These are phyloP conservation scores for Stigmatopora argus DNA, from an alignment of 2,113 vertebrate species.

Conservation along the genomic window DNA sequence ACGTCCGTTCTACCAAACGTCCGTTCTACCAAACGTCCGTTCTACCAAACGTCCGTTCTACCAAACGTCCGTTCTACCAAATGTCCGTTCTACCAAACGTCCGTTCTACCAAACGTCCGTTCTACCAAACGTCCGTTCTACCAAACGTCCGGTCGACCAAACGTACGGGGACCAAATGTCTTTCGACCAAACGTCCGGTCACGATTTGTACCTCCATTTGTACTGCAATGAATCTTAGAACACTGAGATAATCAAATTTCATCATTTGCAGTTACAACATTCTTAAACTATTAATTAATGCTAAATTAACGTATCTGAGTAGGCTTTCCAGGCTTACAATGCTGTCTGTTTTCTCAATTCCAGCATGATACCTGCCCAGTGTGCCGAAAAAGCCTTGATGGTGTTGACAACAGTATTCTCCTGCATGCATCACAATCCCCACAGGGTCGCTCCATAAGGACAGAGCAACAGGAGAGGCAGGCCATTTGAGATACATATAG, in stretches of 20 bases:
- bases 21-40: no score
- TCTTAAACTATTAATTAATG: neutral
- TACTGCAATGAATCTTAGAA: neutral
- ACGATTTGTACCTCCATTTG: no score
- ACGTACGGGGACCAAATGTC: no score
- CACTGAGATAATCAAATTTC: neutral
- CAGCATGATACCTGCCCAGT: conserved; percentile 94
- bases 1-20: no score
- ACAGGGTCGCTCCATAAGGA: conserved; percentile 59
- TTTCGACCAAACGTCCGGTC: no score
- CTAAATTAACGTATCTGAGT: neutral
- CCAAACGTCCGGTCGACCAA: no score
- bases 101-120: no score
- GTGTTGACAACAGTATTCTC: conserved; percentile 77
- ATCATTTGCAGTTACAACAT: neutral
- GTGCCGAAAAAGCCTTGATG: conserved; percentile 86
- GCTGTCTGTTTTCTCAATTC: neutral
- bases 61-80: no score
- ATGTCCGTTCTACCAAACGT: no score
- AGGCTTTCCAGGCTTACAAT: neutral
- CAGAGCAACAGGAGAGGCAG: conserved; percentile 59
- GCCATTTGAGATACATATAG: conserved; percentile 34
- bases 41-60: no score
- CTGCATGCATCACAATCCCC: conserved; percentile 29
- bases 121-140: no score